A percentile compares a stretch with the other conserved stretches of the same genome.
phyloP scores from a whole-genome alignment of 2,797 vertebrate species.

The Babyrousa celebensis region DNA sequence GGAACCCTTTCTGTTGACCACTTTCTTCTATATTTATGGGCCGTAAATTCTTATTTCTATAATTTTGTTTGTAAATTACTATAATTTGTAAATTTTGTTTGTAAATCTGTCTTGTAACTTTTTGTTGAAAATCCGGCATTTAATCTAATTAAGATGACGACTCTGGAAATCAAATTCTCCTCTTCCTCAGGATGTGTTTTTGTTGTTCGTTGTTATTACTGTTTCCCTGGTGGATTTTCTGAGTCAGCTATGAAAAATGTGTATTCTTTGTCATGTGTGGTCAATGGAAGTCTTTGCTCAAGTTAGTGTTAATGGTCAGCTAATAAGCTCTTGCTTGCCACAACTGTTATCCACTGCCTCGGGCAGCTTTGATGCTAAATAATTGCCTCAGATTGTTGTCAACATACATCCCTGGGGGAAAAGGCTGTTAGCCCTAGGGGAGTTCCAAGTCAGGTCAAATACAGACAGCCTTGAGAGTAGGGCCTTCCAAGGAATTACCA shows the following conservation, averaged over 20 bases:
- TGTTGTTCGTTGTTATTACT: background rate
- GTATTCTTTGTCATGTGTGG: background rate
- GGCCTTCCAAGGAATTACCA: background rate
- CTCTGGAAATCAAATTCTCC: constrained; percentile 30
- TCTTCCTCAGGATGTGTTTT: background rate
- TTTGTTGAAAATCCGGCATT: constrained; percentile 39
- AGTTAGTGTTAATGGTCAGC: background rate
- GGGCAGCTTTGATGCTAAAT: constrained; percentile 30
- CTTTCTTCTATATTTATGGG: background rate
- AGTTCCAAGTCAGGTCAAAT: background rate
- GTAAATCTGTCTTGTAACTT: background rate
- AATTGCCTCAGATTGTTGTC: constrained; percentile 39
- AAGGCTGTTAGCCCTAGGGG: background rate
- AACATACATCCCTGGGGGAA: background rate
- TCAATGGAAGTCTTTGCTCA: constrained; percentile 37
- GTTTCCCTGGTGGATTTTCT: constrained; percentile 25
- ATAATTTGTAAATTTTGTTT: no score
- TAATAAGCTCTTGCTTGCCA: background rate
- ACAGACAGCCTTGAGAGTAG: background rate
- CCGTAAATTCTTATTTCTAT: constrained; percentile 46
- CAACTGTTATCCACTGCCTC: background rate
- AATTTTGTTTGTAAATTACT: no score
- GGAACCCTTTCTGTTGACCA: background rate
- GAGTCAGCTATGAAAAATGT: background rate
- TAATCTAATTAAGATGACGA: constrained; percentile 9